Evolutionary conservation across 1,140 invertebrate species (phyloP), one percentile per base, ranked within the genome.

Genomic region (Tetramorium parvispinum): DNA sequence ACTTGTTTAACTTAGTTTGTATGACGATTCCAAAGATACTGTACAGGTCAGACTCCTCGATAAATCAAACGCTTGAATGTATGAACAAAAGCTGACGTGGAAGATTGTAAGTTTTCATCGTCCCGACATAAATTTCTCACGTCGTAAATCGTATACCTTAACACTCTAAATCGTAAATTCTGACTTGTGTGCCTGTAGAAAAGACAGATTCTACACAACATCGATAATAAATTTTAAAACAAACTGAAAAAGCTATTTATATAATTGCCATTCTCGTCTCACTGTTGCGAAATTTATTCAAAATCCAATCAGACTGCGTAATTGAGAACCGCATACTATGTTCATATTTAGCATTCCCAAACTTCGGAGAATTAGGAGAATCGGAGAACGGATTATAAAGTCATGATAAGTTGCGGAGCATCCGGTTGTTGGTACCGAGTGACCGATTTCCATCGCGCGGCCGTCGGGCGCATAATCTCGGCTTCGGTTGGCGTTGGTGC

Each of bases 1-100:
- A 32, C 79, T 75, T 75, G 79, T 6, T 83, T 49, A 59, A 83
- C 68, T 61, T 43, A 53, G 68, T 81, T 75, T 73, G 18, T 71
- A 59, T 21, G 21, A 65, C 37, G 32, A 37, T 59, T 71, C 66
- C 2, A 18, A 73, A 59, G 68, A 83, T 49, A 37, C 32, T 55
- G 46, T 21, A 49, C 63, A 27, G 49, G 24, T 73, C 24, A 73
- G 13, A 75, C 27, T 46, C 53, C 18, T 73, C 68, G 40, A 75
- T 75, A 59, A 73, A 75, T 73, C 79, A 73, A 83, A 83, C 53
- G 4, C 27, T 16, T 40, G 21, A 59, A 21, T 57, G 24, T 71
- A 71, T 59, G 79, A 83, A 83, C 32, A 83, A 83, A 61, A 49
- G 53, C 24, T 65, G 63, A 24, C 53, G 24, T n/a, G 11, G 40